Conservation (phyloP, 2,113 vertebrate genomes). For the Pollachius pollachius region DNA sequence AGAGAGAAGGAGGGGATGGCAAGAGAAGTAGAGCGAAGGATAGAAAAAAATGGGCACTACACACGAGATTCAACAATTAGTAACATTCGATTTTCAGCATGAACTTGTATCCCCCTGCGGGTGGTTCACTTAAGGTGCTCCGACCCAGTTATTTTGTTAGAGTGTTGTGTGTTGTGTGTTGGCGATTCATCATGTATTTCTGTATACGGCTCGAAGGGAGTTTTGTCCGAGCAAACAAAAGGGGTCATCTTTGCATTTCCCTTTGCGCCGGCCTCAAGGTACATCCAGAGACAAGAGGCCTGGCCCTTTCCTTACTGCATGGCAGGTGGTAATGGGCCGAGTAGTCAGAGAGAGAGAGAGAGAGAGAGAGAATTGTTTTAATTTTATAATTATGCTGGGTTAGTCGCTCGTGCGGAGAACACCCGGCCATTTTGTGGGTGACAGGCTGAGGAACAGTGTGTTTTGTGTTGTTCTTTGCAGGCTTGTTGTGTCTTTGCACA, state of each 20-base stretch:
- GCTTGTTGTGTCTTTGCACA: constrained; percentile 60
- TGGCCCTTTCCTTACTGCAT: constrained; percentile 32
- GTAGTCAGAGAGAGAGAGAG: constrained; percentile 57
- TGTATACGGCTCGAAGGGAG: constrained; percentile 29
- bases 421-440: constrained; percentile 52
- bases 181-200: constrained; percentile 34
- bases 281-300: too few species aligned
- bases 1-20: too few species aligned
- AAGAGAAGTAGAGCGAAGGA: too few species aligned
- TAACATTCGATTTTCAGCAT: too few species aligned
- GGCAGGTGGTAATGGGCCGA: constrained; percentile 28
- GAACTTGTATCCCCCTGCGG: too few species aligned
- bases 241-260: constrained; percentile 36
- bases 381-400: constrained; percentile 71
- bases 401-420: constrained; percentile 64
- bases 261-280: constrained; percentile 2
- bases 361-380: constrained; percentile 72
- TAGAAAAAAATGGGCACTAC: too few species aligned
- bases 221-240: constrained; percentile 54
- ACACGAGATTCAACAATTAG: too few species aligned
- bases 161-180: too few species aligned
- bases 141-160: too few species aligned
- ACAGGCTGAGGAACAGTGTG: constrained; percentile 53
- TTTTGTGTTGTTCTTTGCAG: constrained; percentile 50
- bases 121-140: too few species aligned